Conservation (phyloP, 2,113 vertebrate species). For the Xyliphius kryptos region DNA sequence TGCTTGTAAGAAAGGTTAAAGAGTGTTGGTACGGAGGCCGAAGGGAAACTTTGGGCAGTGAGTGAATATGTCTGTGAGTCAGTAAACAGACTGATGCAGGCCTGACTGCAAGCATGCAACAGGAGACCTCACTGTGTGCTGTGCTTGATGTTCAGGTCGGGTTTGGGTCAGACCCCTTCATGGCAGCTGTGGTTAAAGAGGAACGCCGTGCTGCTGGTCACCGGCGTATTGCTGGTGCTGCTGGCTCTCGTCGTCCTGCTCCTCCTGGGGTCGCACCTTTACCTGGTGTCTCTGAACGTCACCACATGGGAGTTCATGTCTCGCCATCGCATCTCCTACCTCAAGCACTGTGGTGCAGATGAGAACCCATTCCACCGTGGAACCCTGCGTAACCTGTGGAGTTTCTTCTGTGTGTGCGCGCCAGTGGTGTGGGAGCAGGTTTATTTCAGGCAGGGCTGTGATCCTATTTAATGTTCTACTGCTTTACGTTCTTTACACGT, state of each 20-base stretch:
- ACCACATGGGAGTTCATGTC: conserved; percentile 99
- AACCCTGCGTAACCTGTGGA: conserved; percentile 78
- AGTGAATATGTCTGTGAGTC: too few species aligned
- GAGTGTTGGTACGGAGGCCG: too few species aligned
- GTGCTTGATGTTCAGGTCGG: conserved; percentile 69
- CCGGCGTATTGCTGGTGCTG: conserved; percentile 62
- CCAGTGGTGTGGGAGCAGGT: conserved; percentile 80
- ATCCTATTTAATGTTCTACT: conserved; percentile 55
- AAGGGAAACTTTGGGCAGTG: too few species aligned
- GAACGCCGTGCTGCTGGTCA: conserved; percentile 69
- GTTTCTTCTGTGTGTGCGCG: conserved; percentile 83
- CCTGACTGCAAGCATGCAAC: too few species aligned
- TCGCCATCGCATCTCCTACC: conserved; percentile 85
- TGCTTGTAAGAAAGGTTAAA: too few species aligned
- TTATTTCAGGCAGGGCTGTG: conserved; percentile 68
- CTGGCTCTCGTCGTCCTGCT: conserved; percentile 68
- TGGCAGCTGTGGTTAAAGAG: conserved; percentile 74
- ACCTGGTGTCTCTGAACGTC: conserved; percentile 84
- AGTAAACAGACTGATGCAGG: too few species aligned
- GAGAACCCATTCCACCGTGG: conserved; percentile 89
- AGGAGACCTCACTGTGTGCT: background rate
- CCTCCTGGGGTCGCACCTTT: conserved; percentile 81
- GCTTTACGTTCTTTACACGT: too few species aligned
- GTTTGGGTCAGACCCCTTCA: conserved; percentile 63
- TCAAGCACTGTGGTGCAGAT: conserved; percentile 71